Evolutionary conservation across 2,113 vertebrate species (phyloP).

Genomic region (Phocoena phocoena): DNA sequence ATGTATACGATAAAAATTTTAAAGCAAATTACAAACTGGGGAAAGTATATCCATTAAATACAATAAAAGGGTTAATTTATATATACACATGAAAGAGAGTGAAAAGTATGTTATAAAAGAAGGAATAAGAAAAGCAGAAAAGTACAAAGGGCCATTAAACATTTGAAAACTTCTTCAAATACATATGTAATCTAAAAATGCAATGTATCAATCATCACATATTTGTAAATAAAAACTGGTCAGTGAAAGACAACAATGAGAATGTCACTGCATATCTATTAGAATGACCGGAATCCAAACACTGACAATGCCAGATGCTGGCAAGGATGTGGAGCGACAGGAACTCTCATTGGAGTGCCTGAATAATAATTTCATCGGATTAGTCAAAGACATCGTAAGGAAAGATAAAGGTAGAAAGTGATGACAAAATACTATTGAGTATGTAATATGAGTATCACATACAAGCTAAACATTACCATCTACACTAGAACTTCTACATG

Average conservation of each 20-base stretch:
- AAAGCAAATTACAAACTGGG: not conserved
- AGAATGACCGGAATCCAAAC: not conserved
- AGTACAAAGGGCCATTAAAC: not conserved
- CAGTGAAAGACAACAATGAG: not conserved
- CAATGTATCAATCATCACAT: not conserved
- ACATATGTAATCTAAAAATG: not conserved
- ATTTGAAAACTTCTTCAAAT: not conserved
- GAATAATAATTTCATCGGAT: not conserved
- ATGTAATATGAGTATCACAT: not conserved
- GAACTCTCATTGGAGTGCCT: not conserved
- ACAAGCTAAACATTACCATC: not conserved
- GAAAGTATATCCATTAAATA: not conserved
- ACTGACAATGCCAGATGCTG: not conserved
- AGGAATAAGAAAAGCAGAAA: not conserved
- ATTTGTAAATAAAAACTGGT: not conserved
- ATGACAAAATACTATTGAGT: not conserved
- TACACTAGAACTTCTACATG: not conserved
- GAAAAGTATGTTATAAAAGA: not conserved
- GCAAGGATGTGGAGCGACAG: not conserved
- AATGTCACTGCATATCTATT: not conserved
- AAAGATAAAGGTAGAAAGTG: not conserved
- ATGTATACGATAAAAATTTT: not conserved
- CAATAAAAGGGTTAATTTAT: not conserved
- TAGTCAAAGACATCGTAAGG: not conserved
- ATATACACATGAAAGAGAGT: not conserved